Conservation (phyloP, 2,113 vertebrate genomes). For the Bungarus multicinctus region DNA sequence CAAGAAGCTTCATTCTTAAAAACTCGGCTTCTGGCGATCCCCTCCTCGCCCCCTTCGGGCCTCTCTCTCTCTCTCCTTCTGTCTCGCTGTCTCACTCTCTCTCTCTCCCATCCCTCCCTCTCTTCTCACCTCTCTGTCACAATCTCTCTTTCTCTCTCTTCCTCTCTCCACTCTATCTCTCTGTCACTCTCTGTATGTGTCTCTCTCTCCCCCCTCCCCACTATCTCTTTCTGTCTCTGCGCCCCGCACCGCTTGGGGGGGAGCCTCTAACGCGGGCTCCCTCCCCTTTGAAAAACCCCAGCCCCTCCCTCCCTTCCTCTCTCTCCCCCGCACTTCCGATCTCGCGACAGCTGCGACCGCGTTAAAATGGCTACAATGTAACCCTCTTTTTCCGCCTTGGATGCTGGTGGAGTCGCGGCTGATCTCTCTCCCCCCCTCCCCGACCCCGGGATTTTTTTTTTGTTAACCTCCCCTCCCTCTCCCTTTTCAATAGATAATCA, state of each 20-base stretch:
- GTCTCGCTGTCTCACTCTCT: too few species aligned
- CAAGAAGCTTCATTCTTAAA: background rate
- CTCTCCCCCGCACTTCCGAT: background rate
- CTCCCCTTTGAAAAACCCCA: background rate
- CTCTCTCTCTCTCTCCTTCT: too few species aligned
- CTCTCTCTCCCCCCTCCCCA: too few species aligned
- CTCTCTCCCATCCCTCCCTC: too few species aligned
- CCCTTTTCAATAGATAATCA: background rate
- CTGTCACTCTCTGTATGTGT: too few species aligned
- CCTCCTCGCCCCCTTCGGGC: background rate
- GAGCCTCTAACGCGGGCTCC: background rate
- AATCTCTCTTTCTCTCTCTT: too few species aligned
- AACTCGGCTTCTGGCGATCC: background rate
- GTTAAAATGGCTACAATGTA: slow-evolving; percentile 13
- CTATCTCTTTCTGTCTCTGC: too few species aligned
- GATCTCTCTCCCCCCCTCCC: background rate
- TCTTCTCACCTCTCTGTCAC: too few species aligned
- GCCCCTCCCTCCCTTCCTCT: background rate
- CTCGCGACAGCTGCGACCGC: slow-evolving; percentile 1
- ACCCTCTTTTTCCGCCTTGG: background rate
- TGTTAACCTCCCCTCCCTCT: too few species aligned
- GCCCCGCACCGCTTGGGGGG: background rate
- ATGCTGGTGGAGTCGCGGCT: background rate
- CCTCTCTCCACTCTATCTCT: too few species aligned
- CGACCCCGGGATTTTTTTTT: background rate